Evolutionary conservation across 1,140 invertebrate genomes (phyloP).

Genomic region (Neomicropteryx cornuta): DNA sequence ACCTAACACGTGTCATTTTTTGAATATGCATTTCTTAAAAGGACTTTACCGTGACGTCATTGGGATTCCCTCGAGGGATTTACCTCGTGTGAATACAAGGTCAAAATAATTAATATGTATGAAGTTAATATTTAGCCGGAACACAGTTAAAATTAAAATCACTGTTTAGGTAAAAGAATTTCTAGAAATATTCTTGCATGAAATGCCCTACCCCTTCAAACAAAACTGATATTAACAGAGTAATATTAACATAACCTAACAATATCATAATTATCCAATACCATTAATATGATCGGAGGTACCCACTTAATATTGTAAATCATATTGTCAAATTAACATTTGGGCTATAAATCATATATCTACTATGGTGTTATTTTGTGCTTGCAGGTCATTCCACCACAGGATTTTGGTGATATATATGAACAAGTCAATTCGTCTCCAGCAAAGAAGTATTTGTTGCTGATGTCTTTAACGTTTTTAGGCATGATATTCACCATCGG

Average conservation of each 20-base stretch:
- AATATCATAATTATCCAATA: background rate
- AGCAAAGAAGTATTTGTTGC: conserved; percentile 65
- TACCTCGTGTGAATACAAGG: too few relatives aligned
- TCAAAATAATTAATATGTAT: background rate
- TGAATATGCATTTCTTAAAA: too few relatives aligned
- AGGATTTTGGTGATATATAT: conserved; percentile 61
- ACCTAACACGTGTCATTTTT: too few relatives aligned
- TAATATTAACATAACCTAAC: background rate
- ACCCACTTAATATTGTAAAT: conserved; percentile 3
- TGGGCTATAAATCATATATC: too few relatives aligned
- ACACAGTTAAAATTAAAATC: too few relatives aligned
- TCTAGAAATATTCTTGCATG: background rate
- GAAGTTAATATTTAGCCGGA: background rate
- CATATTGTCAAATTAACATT: too few relatives aligned
- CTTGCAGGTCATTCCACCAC: conserved; percentile 42
- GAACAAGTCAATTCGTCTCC: conserved; percentile 57
- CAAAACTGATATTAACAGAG: background rate
- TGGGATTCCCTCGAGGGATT: too few relatives aligned
- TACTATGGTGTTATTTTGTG: conserved; percentile 13
- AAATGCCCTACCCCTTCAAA: background rate
- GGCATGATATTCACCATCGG: conserved; percentile 71
- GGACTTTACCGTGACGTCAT: too few relatives aligned
- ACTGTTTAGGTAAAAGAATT: too few relatives aligned
- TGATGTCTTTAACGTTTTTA: conserved; percentile 56
- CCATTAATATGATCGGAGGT: background rate